Evolutionary conservation across 2,113 vertebrate species (phyloP).

Genomic region (Percopsis transmontana): DNA sequence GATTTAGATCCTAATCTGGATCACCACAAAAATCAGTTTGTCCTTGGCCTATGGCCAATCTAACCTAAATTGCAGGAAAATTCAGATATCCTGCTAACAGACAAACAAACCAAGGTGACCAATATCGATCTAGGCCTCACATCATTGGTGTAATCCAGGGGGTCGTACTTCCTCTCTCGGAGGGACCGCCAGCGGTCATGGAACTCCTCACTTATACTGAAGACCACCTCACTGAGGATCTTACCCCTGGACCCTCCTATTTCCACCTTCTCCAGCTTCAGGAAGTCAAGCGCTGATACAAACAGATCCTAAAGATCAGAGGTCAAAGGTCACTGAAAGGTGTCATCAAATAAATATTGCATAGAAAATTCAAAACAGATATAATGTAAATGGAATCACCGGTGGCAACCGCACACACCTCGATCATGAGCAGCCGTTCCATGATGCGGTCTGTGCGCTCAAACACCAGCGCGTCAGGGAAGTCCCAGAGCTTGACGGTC

Average conservation of each 20-base stretch:
- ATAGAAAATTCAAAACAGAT: constrained; percentile 2
- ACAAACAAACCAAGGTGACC: no score
- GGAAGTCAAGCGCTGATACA: constrained; percentile 74
- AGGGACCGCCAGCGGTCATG: constrained; percentile 72
- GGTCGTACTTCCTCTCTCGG: constrained; percentile 78
- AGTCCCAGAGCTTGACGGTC: constrained; percentile 71
- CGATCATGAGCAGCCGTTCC: constrained; percentile 67
- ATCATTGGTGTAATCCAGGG: constrained; percentile 70
- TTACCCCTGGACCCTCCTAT: constrained; percentile 72
- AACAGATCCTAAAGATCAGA: constrained; percentile 76
- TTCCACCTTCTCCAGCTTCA: constrained; percentile 78
- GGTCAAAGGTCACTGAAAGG: background rate
- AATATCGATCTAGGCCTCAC: constrained; percentile 38
- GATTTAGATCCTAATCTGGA: no score
- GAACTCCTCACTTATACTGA: constrained; percentile 75
- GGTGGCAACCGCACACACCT: constrained; percentile 44
- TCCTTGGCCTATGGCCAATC: no score
- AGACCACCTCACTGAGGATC: constrained; percentile 71
- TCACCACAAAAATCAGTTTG: no score
- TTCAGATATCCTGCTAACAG: no score
- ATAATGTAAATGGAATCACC: no score
- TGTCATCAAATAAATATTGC: background rate
- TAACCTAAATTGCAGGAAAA: no score
- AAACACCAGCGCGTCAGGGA: constrained; percentile 70
- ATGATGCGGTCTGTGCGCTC: constrained; percentile 63